Conservation (phyloP, 1,140 invertebrate species). For the Cephus cinctus region DNA sequence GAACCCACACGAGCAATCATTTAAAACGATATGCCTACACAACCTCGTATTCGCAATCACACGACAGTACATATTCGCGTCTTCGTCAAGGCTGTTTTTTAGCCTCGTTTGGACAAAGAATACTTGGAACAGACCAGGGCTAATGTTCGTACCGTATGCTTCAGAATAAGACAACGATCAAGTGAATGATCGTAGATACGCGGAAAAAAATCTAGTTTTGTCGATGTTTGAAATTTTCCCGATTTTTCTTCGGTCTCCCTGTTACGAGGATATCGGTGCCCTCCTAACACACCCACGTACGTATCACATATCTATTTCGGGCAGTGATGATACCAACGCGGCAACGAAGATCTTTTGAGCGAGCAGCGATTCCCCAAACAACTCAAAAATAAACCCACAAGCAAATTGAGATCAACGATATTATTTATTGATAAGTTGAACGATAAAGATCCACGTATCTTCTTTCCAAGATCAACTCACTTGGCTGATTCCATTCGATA, state of each 20-base stretch:
- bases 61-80: no score
- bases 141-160: not conserved
- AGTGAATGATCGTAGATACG: slow-evolving; percentile 28
- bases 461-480: no score
- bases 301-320: slow-evolving; percentile 31
- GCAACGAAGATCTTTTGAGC: not conserved
- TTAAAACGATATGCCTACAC: no score
- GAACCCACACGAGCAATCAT: no score
- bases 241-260: slow-evolving; percentile 1
- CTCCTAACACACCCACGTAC: slow-evolving; percentile 24
- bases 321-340: slow-evolving; percentile 26
- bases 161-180: not conserved
- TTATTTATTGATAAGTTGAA: no score
- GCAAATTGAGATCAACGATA: no score
- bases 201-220: slow-evolving; percentile 1
- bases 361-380: slow-evolving; percentile 1
- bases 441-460: no score
- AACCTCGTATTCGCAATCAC: no score
- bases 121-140: no score
- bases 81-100: no score
- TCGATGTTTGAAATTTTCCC: not conserved
- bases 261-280: slow-evolving; percentile 19
- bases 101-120: no score
- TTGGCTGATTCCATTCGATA: no score
- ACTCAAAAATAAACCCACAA: slow-evolving; percentile 23